A percentile compares a stretch with the other conserved stretches of the same genome.
phyloP scores from a whole-genome alignment of 1,140 invertebrate species.

The Caenorhabditis inopinata region DNA sequence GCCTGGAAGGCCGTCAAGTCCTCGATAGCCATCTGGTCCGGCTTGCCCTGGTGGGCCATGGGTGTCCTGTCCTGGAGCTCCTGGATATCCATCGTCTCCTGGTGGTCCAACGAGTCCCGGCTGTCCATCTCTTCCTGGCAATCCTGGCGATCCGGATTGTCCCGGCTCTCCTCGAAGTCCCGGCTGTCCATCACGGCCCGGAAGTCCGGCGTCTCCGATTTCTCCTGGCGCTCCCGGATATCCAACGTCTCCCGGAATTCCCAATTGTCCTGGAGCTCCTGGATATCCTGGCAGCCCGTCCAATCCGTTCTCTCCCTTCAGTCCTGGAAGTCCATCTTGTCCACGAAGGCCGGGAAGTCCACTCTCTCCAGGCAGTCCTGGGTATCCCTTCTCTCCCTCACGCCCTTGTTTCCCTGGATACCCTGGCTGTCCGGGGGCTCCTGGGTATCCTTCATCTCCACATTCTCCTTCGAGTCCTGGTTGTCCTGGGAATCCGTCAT shows the following conservation, averaged over 20 bases:
- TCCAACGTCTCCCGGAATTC: conserved; percentile 47
- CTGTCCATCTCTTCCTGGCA: conserved; percentile 43
- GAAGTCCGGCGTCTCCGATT: conserved; percentile 46
- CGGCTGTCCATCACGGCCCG: conserved; percentile 44
- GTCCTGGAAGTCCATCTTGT: conserved; percentile 38
- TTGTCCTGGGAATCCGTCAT: conserved; percentile 45
- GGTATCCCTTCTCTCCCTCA: conserved; percentile 51
- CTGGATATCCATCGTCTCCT: conserved; percentile 49
- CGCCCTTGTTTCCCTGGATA: conserved; percentile 53
- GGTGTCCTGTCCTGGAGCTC: conserved; percentile 44
- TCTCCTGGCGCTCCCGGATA: conserved; percentile 44
- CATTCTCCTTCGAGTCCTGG: conserved; percentile 48
- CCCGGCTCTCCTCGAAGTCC: conserved; percentile 51
- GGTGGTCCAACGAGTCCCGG: conserved; percentile 48
- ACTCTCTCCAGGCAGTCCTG: conserved; percentile 45
- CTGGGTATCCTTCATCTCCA: conserved; percentile 45
- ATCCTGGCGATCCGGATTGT: conserved; percentile 49
- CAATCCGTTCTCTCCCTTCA: conserved; percentile 45
- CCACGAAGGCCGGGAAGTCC: conserved; percentile 45
- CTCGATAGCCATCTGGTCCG: conserved; percentile 48
- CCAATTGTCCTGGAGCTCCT: conserved; percentile 45
- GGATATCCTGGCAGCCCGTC: conserved; percentile 47
- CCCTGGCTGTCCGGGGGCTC: conserved; percentile 39
- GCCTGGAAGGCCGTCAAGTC: conserved; percentile 51
- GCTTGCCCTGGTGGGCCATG: conserved; percentile 46